Base-by-base conservation (phyloP, 1,140 invertebrate species). In the Latrodectus geometricus region DNA sequence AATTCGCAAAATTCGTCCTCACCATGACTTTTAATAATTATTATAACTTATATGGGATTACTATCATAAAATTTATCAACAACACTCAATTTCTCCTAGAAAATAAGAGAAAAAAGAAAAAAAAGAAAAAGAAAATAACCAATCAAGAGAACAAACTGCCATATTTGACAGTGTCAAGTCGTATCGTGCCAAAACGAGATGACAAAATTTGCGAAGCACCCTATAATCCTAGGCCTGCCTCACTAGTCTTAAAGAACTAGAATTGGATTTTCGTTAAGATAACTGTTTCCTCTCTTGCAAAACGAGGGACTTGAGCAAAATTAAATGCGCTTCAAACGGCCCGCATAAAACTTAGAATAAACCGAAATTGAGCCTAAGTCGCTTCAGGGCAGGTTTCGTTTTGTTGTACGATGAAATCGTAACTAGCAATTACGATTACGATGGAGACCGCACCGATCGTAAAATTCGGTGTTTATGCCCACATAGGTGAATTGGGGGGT, bases 361-460 rank as follows among this genome's bases (percentile, higher is more conserved):
- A 61, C 54, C 54, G 54, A 61, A 61, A 61, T 61, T 11, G 54
- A 2, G 17, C 54, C 17, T 61, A 17, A 61, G 17, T 61, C 11
- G 11, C 17, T 17, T 14, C 11, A 2, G 54, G 54, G 11, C 2
- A 2, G 8, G 8, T 61, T 14, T 61, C 54, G 54, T 61, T 61
- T 61, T 61, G 54, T 61, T 35, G 17, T 17, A 61, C 54, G 54
- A 61, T 61, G 54, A 61, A 61, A 61, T 61, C 54, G 54, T 61
- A 61, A 61, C 54, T 61, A 61, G 54, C 54, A 61, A 61, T 61
- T 61, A 61, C 54, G 54, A 61, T 61, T 61, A 61, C 54, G 54
- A 61, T 61, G 54, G 54, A 61, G 54, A 61, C 54, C 54, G 17
- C 54, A 61, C 11, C 17, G 54, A 17, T 61, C 54, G 54, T 61